Percentiles rank a stretch among this genome's conserved stretches.
These are phyloP conservation scores for Huso huso DNA, from an alignment of 2,797 vertebrate genomes.

Conservation along the genomic window DNA sequence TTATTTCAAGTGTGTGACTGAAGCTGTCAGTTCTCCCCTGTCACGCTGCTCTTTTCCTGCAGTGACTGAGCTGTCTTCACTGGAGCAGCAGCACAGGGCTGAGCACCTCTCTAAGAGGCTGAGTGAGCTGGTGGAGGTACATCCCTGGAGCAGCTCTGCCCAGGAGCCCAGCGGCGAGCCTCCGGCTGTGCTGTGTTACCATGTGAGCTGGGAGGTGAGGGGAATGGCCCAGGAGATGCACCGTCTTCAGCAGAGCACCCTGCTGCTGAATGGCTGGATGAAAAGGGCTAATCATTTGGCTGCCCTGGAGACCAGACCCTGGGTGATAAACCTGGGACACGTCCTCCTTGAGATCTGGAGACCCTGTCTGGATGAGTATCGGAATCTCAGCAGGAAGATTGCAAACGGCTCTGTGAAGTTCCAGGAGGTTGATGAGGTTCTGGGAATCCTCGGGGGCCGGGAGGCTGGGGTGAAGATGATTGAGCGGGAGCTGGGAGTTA, in stretches of 20 bases:
- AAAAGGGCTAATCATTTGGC: slow-evolving; percentile 17
- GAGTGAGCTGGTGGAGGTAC: slow-evolving; percentile 39
- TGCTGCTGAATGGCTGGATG: slow-evolving; percentile 49
- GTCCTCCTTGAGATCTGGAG: slow-evolving; percentile 43
- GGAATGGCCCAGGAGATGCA: slow-evolving; percentile 48
- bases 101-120: slow-evolving; percentile 33
- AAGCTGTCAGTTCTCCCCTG: not conserved
- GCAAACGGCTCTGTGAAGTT: slow-evolving; percentile 36
- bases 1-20: not conserved
- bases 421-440: slow-evolving; percentile 37
- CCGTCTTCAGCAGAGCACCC: slow-evolving; percentile 38
- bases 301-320: fast-evolving
- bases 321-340: slow-evolving; percentile 28
- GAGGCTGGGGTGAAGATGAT: slow-evolving; percentile 37
- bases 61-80: slow-evolving; percentile 45
- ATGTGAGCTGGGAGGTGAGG: slow-evolving; percentile 19
- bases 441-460: slow-evolving; percentile 36
- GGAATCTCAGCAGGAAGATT: slow-evolving; percentile 22
- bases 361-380: slow-evolving; percentile 31
- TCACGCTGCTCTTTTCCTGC: slow-evolving; percentile 6
- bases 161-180: slow-evolving; percentile 3
- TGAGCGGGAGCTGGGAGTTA: slow-evolving; percentile 43
- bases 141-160: slow-evolving; percentile 25
- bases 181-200: slow-evolving; percentile 39
- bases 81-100: slow-evolving; percentile 38